phyloP scores from a whole-genome alignment of 2,888 invertebrate species.

The Meandrusa payeni region DNA sequence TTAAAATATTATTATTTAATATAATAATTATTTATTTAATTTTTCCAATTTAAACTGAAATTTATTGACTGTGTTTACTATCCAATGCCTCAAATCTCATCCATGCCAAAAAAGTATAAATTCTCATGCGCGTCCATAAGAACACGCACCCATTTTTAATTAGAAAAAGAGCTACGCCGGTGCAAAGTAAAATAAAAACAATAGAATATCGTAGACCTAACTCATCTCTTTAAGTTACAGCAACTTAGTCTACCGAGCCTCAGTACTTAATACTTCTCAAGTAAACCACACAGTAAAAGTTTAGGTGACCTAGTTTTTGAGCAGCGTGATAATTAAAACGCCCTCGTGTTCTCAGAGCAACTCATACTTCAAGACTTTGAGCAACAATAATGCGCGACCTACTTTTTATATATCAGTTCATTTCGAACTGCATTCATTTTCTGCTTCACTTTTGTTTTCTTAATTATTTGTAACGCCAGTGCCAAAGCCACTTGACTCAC shows the following conservation, averaged over 20 bases:
- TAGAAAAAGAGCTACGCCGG: no score
- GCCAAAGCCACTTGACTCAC: no score
- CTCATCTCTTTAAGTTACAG: conserved; percentile 6
- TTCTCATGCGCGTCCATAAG: no score
- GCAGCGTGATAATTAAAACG: conserved; percentile 20
- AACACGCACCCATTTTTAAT: no score
- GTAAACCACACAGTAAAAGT: conserved; percentile 20
- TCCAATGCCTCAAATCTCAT: no score
- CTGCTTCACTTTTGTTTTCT: conserved; percentile 1
- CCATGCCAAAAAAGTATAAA: no score
- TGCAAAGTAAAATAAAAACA: neutral
- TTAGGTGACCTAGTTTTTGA: conserved; percentile 16
- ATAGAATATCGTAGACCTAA: neutral
- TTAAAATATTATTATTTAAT: no score
- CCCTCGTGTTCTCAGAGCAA: conserved; percentile 3
- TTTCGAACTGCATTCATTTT: conserved; percentile 4
- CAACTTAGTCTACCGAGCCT: neutral
- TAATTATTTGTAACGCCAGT: no score
- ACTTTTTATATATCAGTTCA: conserved; percentile 8
- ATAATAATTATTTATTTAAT: no score
- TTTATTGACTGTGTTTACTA: no score
- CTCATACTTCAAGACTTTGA: conserved; percentile 5
- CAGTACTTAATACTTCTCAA: conserved; percentile 13
- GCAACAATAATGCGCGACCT: conserved; percentile 12
- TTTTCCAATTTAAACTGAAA: no score